Base-by-base conservation (phyloP, 2,113 vertebrate genomes). In the Leucosticte australis region DNA sequence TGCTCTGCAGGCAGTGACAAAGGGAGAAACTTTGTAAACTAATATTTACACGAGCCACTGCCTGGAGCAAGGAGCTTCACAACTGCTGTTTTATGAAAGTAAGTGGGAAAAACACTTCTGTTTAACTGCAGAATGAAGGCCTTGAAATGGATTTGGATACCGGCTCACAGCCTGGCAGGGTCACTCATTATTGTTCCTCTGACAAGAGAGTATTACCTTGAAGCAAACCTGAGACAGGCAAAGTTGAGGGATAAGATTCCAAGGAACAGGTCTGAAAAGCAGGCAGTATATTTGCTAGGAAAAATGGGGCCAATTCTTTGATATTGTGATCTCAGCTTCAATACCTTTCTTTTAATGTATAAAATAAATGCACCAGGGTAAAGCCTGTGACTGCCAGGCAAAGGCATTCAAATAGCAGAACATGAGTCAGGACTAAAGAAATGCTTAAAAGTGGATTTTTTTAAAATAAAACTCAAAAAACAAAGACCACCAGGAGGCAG, bases 401-500 rank as follows among this genome's bases (percentile, higher is more conserved):
- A 30, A 35, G 27, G 39, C 28, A 33, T n/a, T 60, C 52, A 49
- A 94, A 60, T 18, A 70, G 52, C 15, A 92, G 35, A 83, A 83
- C 47, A 64, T 41, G 26, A 96, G 91, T 46, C 13, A 41, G 33
- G 52, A 31, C 16, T 85, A 24, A 94, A 91, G 39, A 47, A 77
- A 16, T 21, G 50, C 35, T 75, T 95, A 55, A 89, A 95, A 93
- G 64, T 53, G 8, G 1, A 49, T 3, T 37, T 92, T 92, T 60
- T 42, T 67, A 3, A 9, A 46, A 50, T 65, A 37, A 77, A 74
- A 7, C 19, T 57, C 2, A 5, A 77, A 82, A 86, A 90, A 75
- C 63, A 59, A 90, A 89, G 76, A 56, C 35, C 69, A 55, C 63
- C 82, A 92, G 86, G 93, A 93, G 79, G 84, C 39, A 93, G 64